Conservation (phyloP, 1,140 invertebrate species). For the Hydropsyche tenuis region DNA sequence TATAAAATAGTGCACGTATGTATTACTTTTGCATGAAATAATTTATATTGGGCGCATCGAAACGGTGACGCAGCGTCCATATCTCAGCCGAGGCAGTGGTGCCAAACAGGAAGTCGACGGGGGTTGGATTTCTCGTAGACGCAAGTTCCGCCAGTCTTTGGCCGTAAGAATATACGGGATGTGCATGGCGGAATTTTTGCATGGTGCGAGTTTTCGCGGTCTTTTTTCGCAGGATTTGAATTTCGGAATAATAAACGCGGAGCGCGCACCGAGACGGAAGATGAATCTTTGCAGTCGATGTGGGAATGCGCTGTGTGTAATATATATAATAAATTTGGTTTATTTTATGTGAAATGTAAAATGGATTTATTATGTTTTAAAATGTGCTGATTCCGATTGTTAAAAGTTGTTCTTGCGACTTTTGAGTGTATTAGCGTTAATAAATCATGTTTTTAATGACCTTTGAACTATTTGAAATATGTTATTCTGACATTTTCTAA, state of each 20-base stretch:
- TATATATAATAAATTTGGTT: too few species aligned
- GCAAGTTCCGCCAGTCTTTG: constrained; percentile 30
- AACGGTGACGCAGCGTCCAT: constrained; percentile 47
- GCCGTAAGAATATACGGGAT: too few species aligned
- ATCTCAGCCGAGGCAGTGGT: constrained; percentile 40
- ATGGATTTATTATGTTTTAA: too few species aligned
- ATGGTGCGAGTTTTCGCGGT: constrained; percentile 24
- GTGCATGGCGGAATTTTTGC: too few species aligned
- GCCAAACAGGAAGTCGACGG: constrained; percentile 47
- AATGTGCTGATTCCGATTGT: too few species aligned
- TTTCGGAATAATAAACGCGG: constrained; percentile 41
- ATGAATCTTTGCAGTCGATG: neutral
- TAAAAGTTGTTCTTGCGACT: too few species aligned
- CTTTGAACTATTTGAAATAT: too few species aligned
- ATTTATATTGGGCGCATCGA: constrained; percentile 46
- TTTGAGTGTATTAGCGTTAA: too few species aligned
- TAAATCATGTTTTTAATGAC: too few species aligned
- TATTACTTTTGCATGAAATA: constrained; percentile 37
- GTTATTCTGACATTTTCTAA: too few species aligned
- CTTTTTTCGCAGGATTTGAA: constrained; percentile 41
- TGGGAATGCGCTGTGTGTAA: neutral
- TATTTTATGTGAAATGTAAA: too few species aligned
- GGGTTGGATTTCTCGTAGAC: neutral
- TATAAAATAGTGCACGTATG: neutral
- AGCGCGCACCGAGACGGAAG: constrained; percentile 17